Percentiles rank a stretch among this genome's conserved stretches.
Evolutionary conservation across 2,113 vertebrate genomes (phyloP).

Genomic region (Petrocephalus zakoni): DNA sequence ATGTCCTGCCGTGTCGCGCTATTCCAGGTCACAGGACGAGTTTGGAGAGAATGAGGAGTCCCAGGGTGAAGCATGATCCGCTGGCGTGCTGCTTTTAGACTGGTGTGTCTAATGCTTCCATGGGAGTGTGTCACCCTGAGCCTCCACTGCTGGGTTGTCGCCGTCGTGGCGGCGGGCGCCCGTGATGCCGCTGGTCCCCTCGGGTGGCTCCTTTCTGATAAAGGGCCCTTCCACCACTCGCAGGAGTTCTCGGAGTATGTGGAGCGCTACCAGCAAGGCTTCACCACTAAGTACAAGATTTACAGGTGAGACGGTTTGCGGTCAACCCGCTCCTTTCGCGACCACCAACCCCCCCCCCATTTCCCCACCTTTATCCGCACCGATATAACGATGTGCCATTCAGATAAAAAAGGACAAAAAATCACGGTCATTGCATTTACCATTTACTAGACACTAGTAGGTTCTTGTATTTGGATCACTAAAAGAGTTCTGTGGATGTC

Average conservation of each 20-base stretch:
- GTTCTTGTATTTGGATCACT: neutral
- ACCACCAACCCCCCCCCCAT: neutral
- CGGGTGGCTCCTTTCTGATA: slow-evolving; percentile 69
- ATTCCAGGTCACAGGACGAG: slow-evolving; percentile 34
- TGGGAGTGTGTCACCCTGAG: slow-evolving; percentile 87
- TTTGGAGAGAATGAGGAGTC: slow-evolving; percentile 81
- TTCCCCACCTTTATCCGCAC: neutral
- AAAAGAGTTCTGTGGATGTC: neutral
- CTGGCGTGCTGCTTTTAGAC: slow-evolving; percentile 80
- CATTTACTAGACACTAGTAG: neutral
- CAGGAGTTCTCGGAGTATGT: slow-evolving; percentile 69
- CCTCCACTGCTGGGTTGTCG: slow-evolving; percentile 80
- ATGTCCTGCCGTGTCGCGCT: slow-evolving; percentile 21
- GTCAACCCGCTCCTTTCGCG: neutral
- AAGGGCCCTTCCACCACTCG: slow-evolving; percentile 69
- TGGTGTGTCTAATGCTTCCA: slow-evolving; percentile 82
- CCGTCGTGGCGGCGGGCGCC: slow-evolving; percentile 64
- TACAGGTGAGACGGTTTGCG: slow-evolving; percentile 59
- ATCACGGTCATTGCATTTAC: neutral
- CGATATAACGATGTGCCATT: neutral
- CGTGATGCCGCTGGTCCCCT: slow-evolving; percentile 59
- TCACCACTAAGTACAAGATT: slow-evolving; percentile 71
- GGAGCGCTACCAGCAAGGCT: slow-evolving; percentile 68
- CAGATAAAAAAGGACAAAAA: neutral
- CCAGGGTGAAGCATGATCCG: slow-evolving; percentile 90